Evolutionary conservation across 2,797 vertebrate species (phyloP), one percentile per base, ranked within the genome.

Genomic region (Fringilla coelebs): DNA sequence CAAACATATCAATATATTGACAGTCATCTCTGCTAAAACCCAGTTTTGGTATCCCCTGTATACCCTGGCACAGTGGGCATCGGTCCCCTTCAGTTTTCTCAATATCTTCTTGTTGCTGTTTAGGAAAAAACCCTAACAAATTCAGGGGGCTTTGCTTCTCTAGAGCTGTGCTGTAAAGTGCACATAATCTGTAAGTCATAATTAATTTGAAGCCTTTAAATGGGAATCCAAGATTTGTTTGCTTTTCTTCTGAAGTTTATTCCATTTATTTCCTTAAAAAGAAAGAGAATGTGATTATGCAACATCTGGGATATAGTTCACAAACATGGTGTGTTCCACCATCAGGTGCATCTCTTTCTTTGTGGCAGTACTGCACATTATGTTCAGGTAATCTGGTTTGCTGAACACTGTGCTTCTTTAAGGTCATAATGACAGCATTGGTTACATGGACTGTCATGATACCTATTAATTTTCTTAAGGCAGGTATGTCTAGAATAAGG

Each of bases 61-160:
- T 88, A 41, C 17, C 20, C 6, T 2, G 3, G 18, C 29, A 38
- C 9, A 13, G 1, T 24, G 45, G 24, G 8, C 13, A 8, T 70
- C 5, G 5, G 5, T 62, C 15, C 6, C 9, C 25, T 36, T 65
- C 51, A 26, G 19, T 55, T 74, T 80, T n/a, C 36, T 83, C 43
- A 15, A 1, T 49, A 25, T 32, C 8, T 54, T 77, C 24, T 19
- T 70, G 11, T 54, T 89, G 12, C 17, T 83, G 2, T 1, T 78
- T 54, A 60, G 26, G 32, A 78, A 60, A 70, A 58, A 12, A 0
- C 0, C 1, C 11, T 10, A 3, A 57, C 7, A 11, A 38, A 38
- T 28, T 31, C n/a, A 34, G 5, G 16, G 22, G 46, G 2, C 38
- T 85, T 85, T 57, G 5, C 31, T 74, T 68, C 28, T 54, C 29